Evolutionary conservation across 2,888 invertebrate genomes (phyloP), one percentile per base, ranked within the genome.

Genomic region (Sinohyriopsis cumingii): DNA sequence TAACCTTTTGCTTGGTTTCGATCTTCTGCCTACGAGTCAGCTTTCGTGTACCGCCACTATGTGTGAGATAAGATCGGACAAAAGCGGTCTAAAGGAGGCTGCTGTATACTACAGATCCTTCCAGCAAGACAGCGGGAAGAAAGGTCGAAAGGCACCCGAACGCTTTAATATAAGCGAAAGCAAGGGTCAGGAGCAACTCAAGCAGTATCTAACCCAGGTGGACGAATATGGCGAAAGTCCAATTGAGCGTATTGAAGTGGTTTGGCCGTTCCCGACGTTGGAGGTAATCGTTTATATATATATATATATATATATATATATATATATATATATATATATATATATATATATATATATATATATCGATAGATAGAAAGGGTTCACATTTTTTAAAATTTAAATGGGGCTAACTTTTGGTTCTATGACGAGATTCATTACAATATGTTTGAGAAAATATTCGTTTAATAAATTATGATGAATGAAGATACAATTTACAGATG

Each of bases 221-320:
- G 80, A 81, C 15, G 77, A 79, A 4, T 79, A 77, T 3, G 82
- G 81, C 12, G 82, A 84, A 22, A 84, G 81, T 45, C 80, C 79
- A 1, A 82, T 77, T 66, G 81, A 82, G 54, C 78, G 78, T 57
- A 79, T 86, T 7, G 81, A 84, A 59, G 69, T 86, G 25, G 79
- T 71, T 20, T 86, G 82, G 79, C 86, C 86, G 1, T 80, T 85
- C 53, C 80, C 79, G 24, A 80, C 83, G 72, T 68, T 84, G 19
- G 76, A 84, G 78, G 86, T 84, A 65, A 63, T 73, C 65, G 15
- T 45, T 45, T 45, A 45, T 45, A 15, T 45, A 45, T 45, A 45
- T 45, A 45, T 45, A 45, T 45, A 45, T 45, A 45, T 45, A 45
- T 45, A 45, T 45, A 45, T 45, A 45, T 45, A 45, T 45, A 45